Evolutionary conservation across 2,113 vertebrate species (phyloP), one percentile per base, ranked within the genome.

Genomic region (Scomber colias): DNA sequence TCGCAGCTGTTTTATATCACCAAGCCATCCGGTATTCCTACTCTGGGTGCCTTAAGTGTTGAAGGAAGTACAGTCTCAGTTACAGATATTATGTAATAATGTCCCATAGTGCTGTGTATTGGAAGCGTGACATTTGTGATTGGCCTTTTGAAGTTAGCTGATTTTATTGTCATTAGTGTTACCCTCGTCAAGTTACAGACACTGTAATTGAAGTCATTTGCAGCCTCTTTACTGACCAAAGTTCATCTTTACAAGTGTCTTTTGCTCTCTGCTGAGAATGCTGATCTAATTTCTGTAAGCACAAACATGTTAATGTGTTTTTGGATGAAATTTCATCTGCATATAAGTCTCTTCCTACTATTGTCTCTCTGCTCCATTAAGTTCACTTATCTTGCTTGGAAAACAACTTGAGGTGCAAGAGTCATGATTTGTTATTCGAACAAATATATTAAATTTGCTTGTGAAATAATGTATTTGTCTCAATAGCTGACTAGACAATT

Each of bases 251-350:
- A 17, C 4, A 4, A 56, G 40, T 1, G 0, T 84, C 19, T 61
- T 76, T 70, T 31, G 70, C 53, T 83, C 3, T 0, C 17, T 79
- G 24, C n/a, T n/a, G n/a, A n/a, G n/a, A n/a, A n/a, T n/a, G n/a
- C n/a, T n/a, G n/a, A n/a, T n/a, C n/a, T n/a, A n/a, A n/a, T n/a
- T n/a, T n/a, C n/a, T n/a, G n/a, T n/a, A n/a, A n/a, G n/a, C n/a
- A n/a, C 21, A 71, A 59, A 75, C 72, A 61, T 71, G n/a, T 78
- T 80, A 62, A 72, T 63, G 59, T 16, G 45, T 64, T 6, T 21
- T 16, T 54, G 75, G 77, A 71, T 91, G 85, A 90, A 90, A 92
- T 88, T 92, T 79, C 63, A 93, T 93, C 92, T 72, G 19, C 14
- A 67, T 77, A 46, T 45, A 75, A 19, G 45, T 61, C 7, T 19